Evolutionary conservation across 2,797 vertebrate genomes (phyloP).

Genomic region (Myotis daubentonii): DNA sequence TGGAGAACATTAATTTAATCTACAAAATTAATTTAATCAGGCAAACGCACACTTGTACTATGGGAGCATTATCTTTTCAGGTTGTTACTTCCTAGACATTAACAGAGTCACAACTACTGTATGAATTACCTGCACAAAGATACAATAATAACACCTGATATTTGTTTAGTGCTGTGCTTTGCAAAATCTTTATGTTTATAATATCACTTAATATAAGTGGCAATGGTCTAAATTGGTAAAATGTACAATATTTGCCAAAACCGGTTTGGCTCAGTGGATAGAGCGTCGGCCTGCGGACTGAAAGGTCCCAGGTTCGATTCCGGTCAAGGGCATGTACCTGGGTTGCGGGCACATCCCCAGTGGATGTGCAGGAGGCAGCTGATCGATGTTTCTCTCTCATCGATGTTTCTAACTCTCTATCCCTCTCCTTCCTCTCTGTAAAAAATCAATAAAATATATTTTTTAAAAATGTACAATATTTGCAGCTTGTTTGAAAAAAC

Average conservation of each 20-base stretch:
- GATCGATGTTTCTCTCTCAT: too few species aligned
- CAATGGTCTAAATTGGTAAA: background rate
- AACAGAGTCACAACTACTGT: background rate
- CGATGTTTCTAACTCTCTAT: too few species aligned
- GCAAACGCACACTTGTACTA: background rate
- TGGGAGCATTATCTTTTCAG: background rate
- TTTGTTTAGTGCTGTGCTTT: background rate
- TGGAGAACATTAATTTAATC: background rate
- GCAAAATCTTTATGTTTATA: background rate
- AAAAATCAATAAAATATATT: too few species aligned
- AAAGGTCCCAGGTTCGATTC: too few species aligned
- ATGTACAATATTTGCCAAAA: background rate
- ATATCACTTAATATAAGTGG: background rate
- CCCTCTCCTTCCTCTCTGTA: too few species aligned
- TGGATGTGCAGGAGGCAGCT: too few species aligned
- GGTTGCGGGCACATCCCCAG: too few species aligned
- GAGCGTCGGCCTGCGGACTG: too few species aligned
- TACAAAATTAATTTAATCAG: background rate
- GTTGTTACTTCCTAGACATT: conserved; percentile 3
- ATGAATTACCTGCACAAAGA: background rate
- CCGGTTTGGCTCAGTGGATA: too few species aligned
- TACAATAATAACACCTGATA: background rate
- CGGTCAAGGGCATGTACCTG: too few species aligned
- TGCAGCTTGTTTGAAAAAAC: conserved; percentile 30
- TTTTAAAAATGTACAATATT: background rate